Conservation (phyloP, 2,113 vertebrate species). For the Cryptotis parvus region DNA sequence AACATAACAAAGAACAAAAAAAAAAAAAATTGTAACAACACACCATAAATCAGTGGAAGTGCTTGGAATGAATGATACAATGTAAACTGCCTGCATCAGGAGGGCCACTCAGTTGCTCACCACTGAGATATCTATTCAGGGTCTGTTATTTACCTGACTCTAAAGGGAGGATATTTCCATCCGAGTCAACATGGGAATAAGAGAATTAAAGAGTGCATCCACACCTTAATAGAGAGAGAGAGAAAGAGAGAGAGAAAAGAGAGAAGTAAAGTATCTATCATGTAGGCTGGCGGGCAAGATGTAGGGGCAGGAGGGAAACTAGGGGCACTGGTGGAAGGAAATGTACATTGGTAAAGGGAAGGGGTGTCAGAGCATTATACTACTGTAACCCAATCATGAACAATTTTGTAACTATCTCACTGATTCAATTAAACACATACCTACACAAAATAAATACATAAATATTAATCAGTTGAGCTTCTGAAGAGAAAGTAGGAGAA, state of each 20-base stretch:
- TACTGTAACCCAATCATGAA: no score
- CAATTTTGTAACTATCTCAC: no score
- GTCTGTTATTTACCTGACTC: background rate
- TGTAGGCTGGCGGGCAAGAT: no score
- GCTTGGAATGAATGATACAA: background rate
- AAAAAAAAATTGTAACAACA: background rate
- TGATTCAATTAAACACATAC: no score
- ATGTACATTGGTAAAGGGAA: no score
- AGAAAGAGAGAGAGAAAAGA: no score
- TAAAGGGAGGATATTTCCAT: background rate
- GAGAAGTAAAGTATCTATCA: no score
- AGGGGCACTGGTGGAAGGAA: no score
- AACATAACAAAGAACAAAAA: background rate
- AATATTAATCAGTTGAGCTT: background rate
- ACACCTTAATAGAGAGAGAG: no score
- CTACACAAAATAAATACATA: background rate
- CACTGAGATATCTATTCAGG: background rate
- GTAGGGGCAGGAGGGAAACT: no score
- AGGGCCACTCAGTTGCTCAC: background rate
- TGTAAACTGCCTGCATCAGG: rapidly evolving
- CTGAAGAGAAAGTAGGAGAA: constrained; percentile 2
- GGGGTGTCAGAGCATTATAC: no score
- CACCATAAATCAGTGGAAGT: background rate
- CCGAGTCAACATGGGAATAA: background rate
- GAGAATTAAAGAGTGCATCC: background rate